Evolutionary conservation across 1,140 invertebrate species (phyloP), one percentile per base, ranked within the genome.

Genomic region (Leptestheria dahalacensis): DNA sequence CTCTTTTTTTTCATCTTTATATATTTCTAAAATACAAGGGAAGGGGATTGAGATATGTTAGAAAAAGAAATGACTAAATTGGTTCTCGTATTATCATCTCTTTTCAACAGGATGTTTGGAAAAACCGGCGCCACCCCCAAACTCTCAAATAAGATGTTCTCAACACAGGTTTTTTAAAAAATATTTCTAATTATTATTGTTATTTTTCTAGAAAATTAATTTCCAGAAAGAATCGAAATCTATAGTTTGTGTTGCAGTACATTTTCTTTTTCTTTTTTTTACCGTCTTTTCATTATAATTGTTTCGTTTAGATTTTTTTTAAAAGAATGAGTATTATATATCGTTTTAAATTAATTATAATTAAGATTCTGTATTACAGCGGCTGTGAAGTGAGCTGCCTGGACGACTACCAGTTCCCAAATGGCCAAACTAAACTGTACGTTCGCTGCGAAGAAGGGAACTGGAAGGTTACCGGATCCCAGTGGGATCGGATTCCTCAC

Each of bases 331-430:
- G 15, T 41, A 41, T 41, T 41, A 41, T 41, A 6, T 9, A 41
- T 41, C 15, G 33, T 9, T 41, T 41, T 41, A 41, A 23, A 12
- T n/a, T 25, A 26, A 9, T 20, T 52, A 9, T 25, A 52, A 25
- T 52, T 52, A 9, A 28, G 21, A 29, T 25, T 12, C 10, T 4
- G 26, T 26, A 1, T 20, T 29, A 26, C 20, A 59, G 61, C 46
- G 72, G 74, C 11, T 85, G 83, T 64, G 70, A 67, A 11, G 77
- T 76, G 2, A 72, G 63, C 18, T 85, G 83, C 64, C 65, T 73
- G 1, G 54, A 68, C 6, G 72, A 74, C 46, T 78, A 82, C 64
- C 71, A 75, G 61, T 84, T 84, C 67, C 77, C 78, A 0, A 77
- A 79, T 66, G 79, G 79, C 15, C 69, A 73, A 20, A 70, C 59